These are phyloP conservation scores for Labia minor DNA, from an alignment of 2,888 invertebrate species.

Conservation along the genomic window DNA sequence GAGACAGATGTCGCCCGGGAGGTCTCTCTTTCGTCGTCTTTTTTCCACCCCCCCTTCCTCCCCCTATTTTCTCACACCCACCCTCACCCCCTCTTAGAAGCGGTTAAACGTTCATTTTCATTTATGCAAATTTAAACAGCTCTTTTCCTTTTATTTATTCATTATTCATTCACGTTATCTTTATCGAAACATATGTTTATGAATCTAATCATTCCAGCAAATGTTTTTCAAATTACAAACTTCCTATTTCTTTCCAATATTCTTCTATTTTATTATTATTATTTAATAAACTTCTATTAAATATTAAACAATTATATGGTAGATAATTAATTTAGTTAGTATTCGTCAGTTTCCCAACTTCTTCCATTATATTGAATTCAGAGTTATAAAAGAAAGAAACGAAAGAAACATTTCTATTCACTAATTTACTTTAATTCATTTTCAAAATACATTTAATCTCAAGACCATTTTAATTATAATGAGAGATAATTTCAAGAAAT, in stretches of 20 bases:
- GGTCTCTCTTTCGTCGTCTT: not conserved
- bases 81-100: not conserved
- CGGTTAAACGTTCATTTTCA: slow-evolving; percentile 1
- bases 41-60: too few relatives aligned
- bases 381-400: too few relatives aligned
- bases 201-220: not conserved
- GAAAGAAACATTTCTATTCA: too few relatives aligned
- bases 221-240: not conserved
- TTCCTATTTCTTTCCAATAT: not conserved
- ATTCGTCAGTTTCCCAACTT: too few relatives aligned
- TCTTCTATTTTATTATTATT: not conserved
- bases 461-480: too few relatives aligned
- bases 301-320: too few relatives aligned
- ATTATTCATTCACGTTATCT: not conserved
- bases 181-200: not conserved
- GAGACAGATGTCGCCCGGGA: not conserved
- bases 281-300: not conserved
- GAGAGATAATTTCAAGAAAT: too few relatives aligned
- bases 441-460: too few relatives aligned
- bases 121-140: slow-evolving; percentile 13
- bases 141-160: not conserved
- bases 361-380: too few relatives aligned
- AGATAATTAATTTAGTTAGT: too few relatives aligned
- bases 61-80: too few relatives aligned
- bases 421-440: too few relatives aligned